Evolutionary conservation across 2,113 vertebrate genomes (phyloP).

Genomic region (Ellobius talpinus): DNA sequence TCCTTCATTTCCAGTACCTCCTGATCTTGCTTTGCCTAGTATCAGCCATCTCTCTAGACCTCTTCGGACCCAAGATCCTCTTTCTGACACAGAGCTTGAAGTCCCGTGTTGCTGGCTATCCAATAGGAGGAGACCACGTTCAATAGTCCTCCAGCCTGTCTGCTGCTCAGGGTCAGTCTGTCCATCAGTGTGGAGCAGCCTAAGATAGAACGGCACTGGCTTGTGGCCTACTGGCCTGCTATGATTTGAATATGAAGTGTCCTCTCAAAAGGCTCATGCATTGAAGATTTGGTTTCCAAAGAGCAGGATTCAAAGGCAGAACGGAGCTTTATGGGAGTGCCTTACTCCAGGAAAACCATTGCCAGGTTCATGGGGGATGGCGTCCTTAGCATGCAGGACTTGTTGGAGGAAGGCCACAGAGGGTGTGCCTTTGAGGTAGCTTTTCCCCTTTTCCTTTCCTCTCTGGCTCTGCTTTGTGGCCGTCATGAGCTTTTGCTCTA

Average conservation of each 20-base stretch:
- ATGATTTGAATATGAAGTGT: neutral
- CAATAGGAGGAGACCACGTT: neutral
- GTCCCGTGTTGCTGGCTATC: fast-evolving
- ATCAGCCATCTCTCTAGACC: neutral
- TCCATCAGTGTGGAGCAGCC: neutral
- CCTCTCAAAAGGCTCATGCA: neutral
- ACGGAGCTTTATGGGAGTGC: neutral
- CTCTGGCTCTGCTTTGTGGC: neutral
- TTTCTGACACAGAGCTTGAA: neutral
- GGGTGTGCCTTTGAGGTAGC: too few relatives aligned
- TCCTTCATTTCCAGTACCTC: neutral
- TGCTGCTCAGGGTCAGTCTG: fast-evolving
- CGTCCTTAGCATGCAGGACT: neutral
- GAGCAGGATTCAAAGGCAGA: neutral
- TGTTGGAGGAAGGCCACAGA: too few relatives aligned
- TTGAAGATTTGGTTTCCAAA: neutral
- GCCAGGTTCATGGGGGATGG: too few relatives aligned
- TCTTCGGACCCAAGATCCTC: neutral
- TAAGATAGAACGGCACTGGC: neutral
- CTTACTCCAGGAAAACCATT: neutral
- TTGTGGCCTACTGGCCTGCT: neutral
- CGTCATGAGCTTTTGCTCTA: neutral
- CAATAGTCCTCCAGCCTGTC: fast-evolving
- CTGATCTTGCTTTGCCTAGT: neutral
- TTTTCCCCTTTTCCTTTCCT: neutral